Conservation (phyloP, 2,888 invertebrate genomes). For the Plebejus argus region DNA sequence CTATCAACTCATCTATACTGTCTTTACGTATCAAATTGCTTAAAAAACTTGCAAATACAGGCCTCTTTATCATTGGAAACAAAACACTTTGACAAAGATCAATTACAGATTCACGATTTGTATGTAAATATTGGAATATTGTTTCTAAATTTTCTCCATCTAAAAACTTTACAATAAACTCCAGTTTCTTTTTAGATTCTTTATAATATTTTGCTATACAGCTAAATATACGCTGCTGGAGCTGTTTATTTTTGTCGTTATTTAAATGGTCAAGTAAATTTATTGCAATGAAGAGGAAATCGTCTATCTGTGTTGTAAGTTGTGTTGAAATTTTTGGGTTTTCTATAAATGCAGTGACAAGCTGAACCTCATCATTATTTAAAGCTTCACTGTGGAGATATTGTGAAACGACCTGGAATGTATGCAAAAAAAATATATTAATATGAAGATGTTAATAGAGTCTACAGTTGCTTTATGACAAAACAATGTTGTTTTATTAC, state of each 20-base stretch:
- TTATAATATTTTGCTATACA: slow-evolving; percentile 61
- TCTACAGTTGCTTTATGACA: no score
- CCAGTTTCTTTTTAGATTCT: slow-evolving; percentile 67
- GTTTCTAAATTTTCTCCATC: slow-evolving; percentile 64
- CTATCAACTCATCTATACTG: slow-evolving; percentile 61
- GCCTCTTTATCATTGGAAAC: slow-evolving; percentile 64
- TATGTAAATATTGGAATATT: slow-evolving; percentile 60
- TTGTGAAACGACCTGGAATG: slow-evolving; percentile 64
- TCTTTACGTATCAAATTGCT: slow-evolving; percentile 67
- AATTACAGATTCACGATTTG: slow-evolving; percentile 53
- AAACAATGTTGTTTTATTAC: no score
- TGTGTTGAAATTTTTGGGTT: slow-evolving; percentile 60
- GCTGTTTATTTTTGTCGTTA: slow-evolving; percentile 45
- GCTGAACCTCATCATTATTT: slow-evolving; percentile 52
- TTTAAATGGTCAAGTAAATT: slow-evolving; percentile 58
- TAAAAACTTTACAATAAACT: slow-evolving; percentile 63
- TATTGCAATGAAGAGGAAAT: slow-evolving; percentile 57
- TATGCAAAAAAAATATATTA: slow-evolving; percentile 33
- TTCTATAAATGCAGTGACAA: slow-evolving; percentile 60
- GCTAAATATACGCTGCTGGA: slow-evolving; percentile 53
- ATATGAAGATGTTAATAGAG: no score
- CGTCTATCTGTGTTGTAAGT: slow-evolving; percentile 55
- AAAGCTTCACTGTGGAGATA: slow-evolving; percentile 59
- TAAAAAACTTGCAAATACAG: slow-evolving; percentile 62
- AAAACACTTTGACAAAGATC: slow-evolving; percentile 59